Percentiles rank a stretch among this genome's conserved stretches.
Evolutionary conservation across 2,888 invertebrate species (phyloP).

Genomic region (Trachelus troglodyta): DNA sequence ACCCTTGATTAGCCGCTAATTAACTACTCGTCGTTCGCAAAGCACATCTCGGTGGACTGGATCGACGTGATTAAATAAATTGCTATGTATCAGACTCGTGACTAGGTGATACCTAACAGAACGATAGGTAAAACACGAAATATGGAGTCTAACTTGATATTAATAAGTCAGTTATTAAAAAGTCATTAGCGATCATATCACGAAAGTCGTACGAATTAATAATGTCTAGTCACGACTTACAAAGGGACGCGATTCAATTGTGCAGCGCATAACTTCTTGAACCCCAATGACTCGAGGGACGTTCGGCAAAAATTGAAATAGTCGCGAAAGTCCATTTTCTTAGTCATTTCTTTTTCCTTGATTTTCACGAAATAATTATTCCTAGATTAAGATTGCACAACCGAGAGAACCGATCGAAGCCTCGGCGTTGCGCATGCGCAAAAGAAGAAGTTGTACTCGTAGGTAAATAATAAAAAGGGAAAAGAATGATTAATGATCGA

Average conservation of each 20-base stretch:
- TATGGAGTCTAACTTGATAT: slow-evolving; percentile 12
- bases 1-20: neutral
- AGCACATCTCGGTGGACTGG: neutral
- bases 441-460: neutral
- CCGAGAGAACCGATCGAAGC: neutral
- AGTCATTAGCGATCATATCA: neutral
- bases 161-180: slow-evolving; percentile 27
- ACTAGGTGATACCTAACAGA: neutral
- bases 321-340: neutral
- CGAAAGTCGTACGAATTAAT: neutral
- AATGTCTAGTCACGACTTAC: neutral
- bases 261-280: neutral
- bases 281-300: neutral
- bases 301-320: neutral
- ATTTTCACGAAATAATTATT: neutral
- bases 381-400: neutral
- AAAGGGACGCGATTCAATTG: neutral
- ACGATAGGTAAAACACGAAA: neutral
- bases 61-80: neutral
- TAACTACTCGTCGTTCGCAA: neutral
- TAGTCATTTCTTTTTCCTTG: neutral
- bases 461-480: neutral
- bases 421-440: neutral
- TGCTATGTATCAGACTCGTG: neutral
- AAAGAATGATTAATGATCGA: neutral